Percentiles rank a stretch among this genome's conserved stretches.
phyloP scores from a whole-genome alignment of 2,113 vertebrate genomes.

The Spilogale gracilis region DNA sequence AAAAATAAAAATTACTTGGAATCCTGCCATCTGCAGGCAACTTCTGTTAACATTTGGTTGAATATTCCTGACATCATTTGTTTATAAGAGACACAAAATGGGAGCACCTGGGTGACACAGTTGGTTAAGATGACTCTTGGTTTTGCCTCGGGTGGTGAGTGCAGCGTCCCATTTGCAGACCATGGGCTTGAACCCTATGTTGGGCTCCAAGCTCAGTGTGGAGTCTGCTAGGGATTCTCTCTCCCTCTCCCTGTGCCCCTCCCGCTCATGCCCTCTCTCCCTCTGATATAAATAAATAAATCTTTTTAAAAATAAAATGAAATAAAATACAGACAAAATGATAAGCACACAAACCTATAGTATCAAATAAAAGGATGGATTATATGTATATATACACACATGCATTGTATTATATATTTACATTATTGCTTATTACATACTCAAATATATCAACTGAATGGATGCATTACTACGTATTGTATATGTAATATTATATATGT shows the following conservation, averaged over 20 bases:
- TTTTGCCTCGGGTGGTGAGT: not conserved
- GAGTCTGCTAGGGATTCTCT: not conserved
- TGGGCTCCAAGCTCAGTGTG: not conserved
- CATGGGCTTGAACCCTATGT: not conserved
- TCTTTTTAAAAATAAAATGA: not conserved
- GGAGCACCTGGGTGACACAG: not conserved
- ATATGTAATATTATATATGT: not conserved
- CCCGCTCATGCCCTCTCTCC: not conserved
- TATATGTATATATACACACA: not conserved
- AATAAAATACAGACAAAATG: conserved; percentile 12
- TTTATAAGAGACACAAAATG: not conserved
- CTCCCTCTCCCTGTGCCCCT: not conserved
- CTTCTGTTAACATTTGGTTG: conserved; percentile 32
- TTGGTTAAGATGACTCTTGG: not conserved
- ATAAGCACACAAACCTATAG: not conserved
- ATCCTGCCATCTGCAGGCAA: not conserved
- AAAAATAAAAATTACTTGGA: not conserved
- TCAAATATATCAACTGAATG: not conserved
- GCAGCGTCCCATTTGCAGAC: not conserved
- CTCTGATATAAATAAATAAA: not conserved
- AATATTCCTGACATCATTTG: conserved; percentile 23
- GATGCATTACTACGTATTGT: not conserved
- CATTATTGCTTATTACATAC: not conserved
- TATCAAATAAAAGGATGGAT: conserved; percentile 10
- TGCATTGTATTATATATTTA: not conserved